phyloP scores from a whole-genome alignment of 2,113 vertebrate species.

The Melanostigma gelatinosum region DNA sequence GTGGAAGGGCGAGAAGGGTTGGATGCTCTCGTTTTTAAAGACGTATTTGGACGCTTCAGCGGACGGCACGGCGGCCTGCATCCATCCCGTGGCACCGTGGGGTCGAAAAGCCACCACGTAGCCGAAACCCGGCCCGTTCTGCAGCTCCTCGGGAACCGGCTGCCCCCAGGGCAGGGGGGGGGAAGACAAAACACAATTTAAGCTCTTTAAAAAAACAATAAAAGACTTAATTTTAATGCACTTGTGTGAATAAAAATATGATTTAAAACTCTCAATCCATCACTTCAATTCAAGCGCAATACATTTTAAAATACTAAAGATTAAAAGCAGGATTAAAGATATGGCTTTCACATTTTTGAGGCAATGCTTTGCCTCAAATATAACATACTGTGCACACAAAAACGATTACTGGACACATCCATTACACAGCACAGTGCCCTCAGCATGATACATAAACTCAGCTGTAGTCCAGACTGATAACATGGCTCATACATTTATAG shows the following conservation, averaged over 20 bases:
- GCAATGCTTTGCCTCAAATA: slow-evolving; percentile 11
- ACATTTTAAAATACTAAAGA: not conserved
- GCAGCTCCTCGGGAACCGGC: slow-evolving; percentile 96
- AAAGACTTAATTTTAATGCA: not conserved
- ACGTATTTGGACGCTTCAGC: slow-evolving; percentile 91
- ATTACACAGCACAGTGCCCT: slow-evolving; percentile 49
- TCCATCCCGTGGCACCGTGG: slow-evolving; percentile 90
- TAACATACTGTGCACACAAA: slow-evolving; percentile 26
- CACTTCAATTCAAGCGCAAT: not conserved
- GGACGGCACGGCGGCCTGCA: slow-evolving; percentile 95
- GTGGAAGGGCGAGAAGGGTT: slow-evolving; percentile 95
- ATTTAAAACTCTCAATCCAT: not conserved
- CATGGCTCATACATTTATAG: slow-evolving; percentile 44
- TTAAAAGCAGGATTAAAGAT: not conserved
- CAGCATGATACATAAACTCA: slow-evolving; percentile 36
- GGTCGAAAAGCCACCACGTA: slow-evolving; percentile 97
- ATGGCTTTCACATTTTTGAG: slow-evolving; percentile 1
- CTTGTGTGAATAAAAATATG: not conserved
- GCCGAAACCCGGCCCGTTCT: slow-evolving; percentile 96
- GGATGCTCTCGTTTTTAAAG: slow-evolving; percentile 95
- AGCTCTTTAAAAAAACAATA: not conserved
- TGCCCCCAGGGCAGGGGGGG: slow-evolving; percentile 62
- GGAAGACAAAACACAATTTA: not conserved
- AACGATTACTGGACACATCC: slow-evolving; percentile 28
- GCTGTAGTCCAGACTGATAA: slow-evolving; percentile 48